Conservation (phyloP, 2,888 invertebrate species). For the Zhengitettix transpicula region DNA sequence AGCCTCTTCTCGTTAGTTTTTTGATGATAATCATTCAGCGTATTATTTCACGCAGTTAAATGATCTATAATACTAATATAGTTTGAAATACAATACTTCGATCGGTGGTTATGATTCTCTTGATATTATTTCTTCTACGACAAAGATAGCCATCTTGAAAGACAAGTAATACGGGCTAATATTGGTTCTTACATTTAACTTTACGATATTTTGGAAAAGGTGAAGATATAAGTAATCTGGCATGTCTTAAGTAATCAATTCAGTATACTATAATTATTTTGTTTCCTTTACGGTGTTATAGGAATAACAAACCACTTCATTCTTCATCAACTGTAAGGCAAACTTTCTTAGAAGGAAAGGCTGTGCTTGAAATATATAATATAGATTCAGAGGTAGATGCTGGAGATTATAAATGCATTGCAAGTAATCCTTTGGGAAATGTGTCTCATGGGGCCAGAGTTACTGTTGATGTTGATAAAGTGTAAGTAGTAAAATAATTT, state of each 20-base stretch:
- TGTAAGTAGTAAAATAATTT: slow-evolving; percentile 23
- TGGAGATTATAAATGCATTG: slow-evolving; percentile 84
- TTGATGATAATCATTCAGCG: too few species aligned
- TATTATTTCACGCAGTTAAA: too few species aligned
- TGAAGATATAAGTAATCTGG: too few species aligned
- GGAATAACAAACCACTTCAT: slow-evolving; percentile 65
- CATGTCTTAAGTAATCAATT: neutral
- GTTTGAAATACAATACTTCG: too few species aligned
- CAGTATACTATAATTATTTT: neutral
- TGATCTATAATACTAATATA: too few species aligned
- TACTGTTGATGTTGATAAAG: slow-evolving; percentile 70
- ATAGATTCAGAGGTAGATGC: slow-evolving; percentile 75
- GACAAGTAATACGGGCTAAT: too few species aligned
- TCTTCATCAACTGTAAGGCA: slow-evolving; percentile 60
- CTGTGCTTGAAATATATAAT: slow-evolving; percentile 57
- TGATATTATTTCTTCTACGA: too few species aligned
- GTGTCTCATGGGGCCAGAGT: slow-evolving; percentile 76
- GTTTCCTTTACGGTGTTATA: slow-evolving; percentile 14
- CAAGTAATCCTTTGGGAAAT: slow-evolving; percentile 74
- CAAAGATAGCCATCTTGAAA: too few species aligned
- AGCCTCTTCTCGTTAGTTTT: too few species aligned
- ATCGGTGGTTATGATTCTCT: too few species aligned
- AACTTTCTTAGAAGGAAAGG: slow-evolving; percentile 70
- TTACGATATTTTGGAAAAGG: too few species aligned
- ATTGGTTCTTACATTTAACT: too few species aligned